phyloP scores from a whole-genome alignment of 2,797 vertebrate species.

The Sebastolobus alascanus region DNA sequence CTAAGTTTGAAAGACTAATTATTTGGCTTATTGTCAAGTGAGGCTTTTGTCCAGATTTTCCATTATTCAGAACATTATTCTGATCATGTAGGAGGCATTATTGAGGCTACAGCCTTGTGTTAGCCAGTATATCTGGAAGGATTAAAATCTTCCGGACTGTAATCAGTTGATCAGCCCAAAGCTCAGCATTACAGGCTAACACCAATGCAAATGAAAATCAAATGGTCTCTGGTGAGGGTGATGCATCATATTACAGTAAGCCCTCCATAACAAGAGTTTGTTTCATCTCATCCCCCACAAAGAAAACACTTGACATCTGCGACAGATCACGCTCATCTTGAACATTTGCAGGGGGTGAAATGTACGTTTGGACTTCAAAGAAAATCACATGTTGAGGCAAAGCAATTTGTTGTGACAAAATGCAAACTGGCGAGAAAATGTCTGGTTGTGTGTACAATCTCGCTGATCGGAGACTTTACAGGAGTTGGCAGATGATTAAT shows the following conservation, averaged over 20 bases:
- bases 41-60: constrained; percentile 31
- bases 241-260: constrained; percentile 58
- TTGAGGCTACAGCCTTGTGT: constrained; percentile 49
- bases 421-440: constrained; percentile 22
- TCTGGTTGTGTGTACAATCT: constrained; percentile 32
- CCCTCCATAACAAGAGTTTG: constrained; percentile 54
- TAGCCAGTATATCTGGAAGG: constrained; percentile 48
- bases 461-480: constrained; percentile 33
- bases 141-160: constrained; percentile 66
- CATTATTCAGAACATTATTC: constrained; percentile 46
- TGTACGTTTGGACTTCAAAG: constrained; percentile 42
- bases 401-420: constrained; percentile 48
- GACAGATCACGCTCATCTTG: constrained; percentile 45
- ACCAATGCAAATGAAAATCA: constrained; percentile 60
- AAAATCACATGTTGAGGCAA: constrained; percentile 37
- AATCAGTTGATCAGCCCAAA: constrained; percentile 64
- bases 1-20: constrained; percentile 16
- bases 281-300: constrained; percentile 57
- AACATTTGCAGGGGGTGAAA: constrained; percentile 23
- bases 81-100: constrained; percentile 53
- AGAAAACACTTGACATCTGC: constrained; percentile 57
- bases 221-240: constrained; percentile 53
- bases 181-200: constrained; percentile 53
- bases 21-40: constrained; percentile 22
- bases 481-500: constrained; percentile 50